Evolutionary conservation across 2,888 invertebrate genomes (phyloP).

Genomic region (Gnatocerus cornutus): DNA sequence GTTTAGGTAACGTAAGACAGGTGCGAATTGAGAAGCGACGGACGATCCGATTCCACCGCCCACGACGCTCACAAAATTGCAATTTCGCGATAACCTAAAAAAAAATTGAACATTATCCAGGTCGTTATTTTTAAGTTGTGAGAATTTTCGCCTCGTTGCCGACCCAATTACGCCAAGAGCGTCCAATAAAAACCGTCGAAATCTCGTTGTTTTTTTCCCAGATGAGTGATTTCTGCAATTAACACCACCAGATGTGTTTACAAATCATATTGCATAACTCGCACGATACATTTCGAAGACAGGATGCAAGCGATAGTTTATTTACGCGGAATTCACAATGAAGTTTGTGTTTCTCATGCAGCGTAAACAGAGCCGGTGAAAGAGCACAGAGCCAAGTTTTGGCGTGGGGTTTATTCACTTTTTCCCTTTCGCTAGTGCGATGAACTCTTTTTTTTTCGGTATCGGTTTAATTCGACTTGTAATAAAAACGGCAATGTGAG

Average conservation of each 20-base stretch:
- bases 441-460: constrained; percentile 20
- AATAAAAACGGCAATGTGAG: constrained; percentile 11
- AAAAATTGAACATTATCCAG: constrained; percentile 1
- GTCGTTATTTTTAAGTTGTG: not conserved
- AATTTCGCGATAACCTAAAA: no score
- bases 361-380: not conserved
- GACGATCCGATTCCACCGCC: no score
- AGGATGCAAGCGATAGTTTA: constrained; percentile 9
- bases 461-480: constrained; percentile 4
- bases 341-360: constrained; percentile 3
- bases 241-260: constrained; percentile 12
- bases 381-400: no score
- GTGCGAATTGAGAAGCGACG: no score
- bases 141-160: not conserved
- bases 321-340: constrained; percentile 13
- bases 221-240: constrained; percentile 12
- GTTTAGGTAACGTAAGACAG: no score
- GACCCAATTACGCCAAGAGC: constrained; percentile 18
- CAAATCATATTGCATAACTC: constrained; percentile 5
- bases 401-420: not conserved
- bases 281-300: not conserved
- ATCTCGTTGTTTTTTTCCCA: not conserved
- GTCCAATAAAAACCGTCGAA: not conserved
- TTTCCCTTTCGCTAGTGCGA: constrained; percentile 19
- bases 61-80: no score